Evolutionary conservation across 1,140 invertebrate species (phyloP), one percentile per base, ranked within the genome.

Genomic region (Bombyx mori): DNA sequence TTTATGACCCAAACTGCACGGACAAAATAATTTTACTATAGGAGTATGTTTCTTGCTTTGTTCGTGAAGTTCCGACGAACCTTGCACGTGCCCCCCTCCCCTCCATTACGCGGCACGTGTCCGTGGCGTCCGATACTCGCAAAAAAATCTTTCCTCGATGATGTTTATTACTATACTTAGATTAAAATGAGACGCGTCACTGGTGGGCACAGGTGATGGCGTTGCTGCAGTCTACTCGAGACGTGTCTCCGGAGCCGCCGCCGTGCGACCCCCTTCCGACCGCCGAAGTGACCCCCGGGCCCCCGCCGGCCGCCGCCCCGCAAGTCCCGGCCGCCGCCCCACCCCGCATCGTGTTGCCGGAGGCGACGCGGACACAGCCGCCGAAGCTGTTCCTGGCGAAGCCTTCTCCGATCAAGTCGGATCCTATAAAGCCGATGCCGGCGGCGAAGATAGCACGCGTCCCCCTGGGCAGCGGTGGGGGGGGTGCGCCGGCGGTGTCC

Each of bases 391-490:
- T 88, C 74, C 72, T 81, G 60, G 75, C 79, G 47, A 90, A 91
- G 76, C 82, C 86, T 59, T 84, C 84, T 52, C 82, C 88, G 5
- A 88, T 89, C 60, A 90, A 90, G 75, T 88, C 88, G 18, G 87
- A 86, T 54, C 89, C 89, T 7, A 89, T 89, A 63, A 89, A 90
- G 68, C 88, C 88, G 44, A 87, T 89, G 86, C 87, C 81, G 45
- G 73, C 82, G 61, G 49, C 77, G 53, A 89, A 18, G 12, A 18
- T 18, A 18, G 12, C 12, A 18, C 12, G 12, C 12, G 12, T 18
- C 12, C 12, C 12, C 12, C 12, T 18, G 12, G 12, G 12, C 12
- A 18, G 12, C 12, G 12, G 12, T 18, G 12, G 12, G 12, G 12
- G 12, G 12, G 12, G 12, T 18, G 12, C 12, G 12, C 12, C 12